Evolutionary conservation across 2,797 vertebrate genomes (phyloP), one percentile per base, ranked within the genome.

Genomic region (Steatocranus sp.): DNA sequence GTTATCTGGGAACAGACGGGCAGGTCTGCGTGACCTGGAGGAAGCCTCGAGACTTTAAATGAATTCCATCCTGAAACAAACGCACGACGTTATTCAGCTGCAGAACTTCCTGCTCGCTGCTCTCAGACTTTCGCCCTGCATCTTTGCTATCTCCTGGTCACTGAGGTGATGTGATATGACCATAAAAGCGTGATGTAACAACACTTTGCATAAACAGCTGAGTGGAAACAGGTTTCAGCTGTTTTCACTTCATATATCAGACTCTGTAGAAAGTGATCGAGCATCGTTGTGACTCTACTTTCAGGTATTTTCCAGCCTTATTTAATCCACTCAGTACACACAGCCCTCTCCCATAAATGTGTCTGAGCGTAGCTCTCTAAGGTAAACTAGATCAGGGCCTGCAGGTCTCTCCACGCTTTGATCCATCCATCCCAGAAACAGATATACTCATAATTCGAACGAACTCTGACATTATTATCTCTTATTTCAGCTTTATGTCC

Each of bases 1-100:
- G 75, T 77, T 48, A 63, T 78, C 63, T 49, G 79, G 78, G 56
- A 79, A 75, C 61, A 66, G 66, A 41, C 17, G 12, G 36, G 46
- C 84, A 34, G 85, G 82, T 80, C 84, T 36, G n/a, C 20, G 6
- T 81, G 87, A 89, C 84, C 87, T 76, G 54, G 50, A 85, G 53
- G 58, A 74, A 32, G 43, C 66, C 25, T 79, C n/a, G 1, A 17
- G 75, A 63, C 61, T 75, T 56, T 79, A 84, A 76, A 82, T 83
- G n/a, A 78, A 74, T 20, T 7, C 15, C 4, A 27, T 51, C 58
- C 74, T 48, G 17, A 63, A 43, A 50, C 23, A 15, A 38, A 56
- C 17, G 14, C 36, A 30, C 9, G 4, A 17, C 49, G 61, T 75
- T 8, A 30, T 7, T 86, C 51, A 75, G 6, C 6, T n/a, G 27